A percentile compares a stretch with the other conserved stretches of the same genome.
Conservation (phyloP, 2,888 invertebrate species). For the Dorcus parallelipipedus region DNA sequence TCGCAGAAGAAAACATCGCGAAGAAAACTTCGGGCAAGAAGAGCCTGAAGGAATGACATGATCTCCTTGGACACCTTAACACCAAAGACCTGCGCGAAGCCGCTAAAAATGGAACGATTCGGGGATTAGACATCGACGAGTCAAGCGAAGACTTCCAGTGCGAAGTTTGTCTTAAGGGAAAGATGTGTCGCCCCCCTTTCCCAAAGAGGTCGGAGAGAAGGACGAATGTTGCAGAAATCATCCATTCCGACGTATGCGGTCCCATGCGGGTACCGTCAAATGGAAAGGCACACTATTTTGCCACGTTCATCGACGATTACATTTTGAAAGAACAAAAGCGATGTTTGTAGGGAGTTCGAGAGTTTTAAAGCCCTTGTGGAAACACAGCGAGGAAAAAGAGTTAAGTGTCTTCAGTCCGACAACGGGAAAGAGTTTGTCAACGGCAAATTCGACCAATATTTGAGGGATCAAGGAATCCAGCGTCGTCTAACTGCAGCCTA, state of each 20-base stretch:
- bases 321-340: slow-evolving; percentile 25
- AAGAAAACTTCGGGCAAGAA: not conserved
- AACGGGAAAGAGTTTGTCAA: no score
- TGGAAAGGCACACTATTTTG: slow-evolving; percentile 24
- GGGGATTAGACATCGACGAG: not conserved
- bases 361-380: slow-evolving; percentile 23
- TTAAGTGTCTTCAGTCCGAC: slow-evolving; percentile 9
- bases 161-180: slow-evolving; percentile 15
- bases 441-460: no score
- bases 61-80: slow-evolving; percentile 18
- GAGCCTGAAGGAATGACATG: slow-evolving; percentile 14
- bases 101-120: not conserved
- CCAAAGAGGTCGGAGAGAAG: slow-evolving; percentile 11
- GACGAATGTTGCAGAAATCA: slow-evolving; percentile 22
- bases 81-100: not conserved
- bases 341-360: slow-evolving; percentile 22
- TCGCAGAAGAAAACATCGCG: no score
- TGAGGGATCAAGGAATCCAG: no score
- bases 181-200: slow-evolving; percentile 18
- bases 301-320: slow-evolving; percentile 30
- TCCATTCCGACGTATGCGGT: slow-evolving; percentile 28
- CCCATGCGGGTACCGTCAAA: slow-evolving; percentile 19
- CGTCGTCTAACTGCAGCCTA: no score
- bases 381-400: slow-evolving; percentile 22
- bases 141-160: slow-evolving; percentile 4